These are phyloP conservation scores for Pandion haliaetus DNA, from an alignment of 2,113 vertebrate species.

Conservation along the genomic window DNA sequence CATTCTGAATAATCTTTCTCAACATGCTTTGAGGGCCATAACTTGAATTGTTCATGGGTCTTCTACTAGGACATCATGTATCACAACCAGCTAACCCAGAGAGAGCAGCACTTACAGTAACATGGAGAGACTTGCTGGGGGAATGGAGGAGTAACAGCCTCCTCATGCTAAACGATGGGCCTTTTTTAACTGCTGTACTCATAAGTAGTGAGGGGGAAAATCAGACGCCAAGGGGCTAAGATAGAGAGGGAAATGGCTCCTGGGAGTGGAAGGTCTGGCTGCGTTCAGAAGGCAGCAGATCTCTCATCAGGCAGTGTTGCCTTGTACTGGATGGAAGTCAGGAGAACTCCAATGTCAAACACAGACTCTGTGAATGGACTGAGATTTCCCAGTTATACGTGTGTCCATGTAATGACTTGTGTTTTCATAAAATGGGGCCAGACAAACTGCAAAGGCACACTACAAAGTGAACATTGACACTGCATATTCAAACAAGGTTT, in stretches of 20 bases:
- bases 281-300: background rate
- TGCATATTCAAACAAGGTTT: conserved; percentile 16
- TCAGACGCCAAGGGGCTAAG: background rate
- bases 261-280: background rate
- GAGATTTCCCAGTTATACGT: background rate
- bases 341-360: background rate
- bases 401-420: background rate
- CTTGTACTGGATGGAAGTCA: background rate
- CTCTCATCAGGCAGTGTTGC: background rate
- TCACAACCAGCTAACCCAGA: background rate
- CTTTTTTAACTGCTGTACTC: background rate
- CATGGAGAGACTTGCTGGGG: background rate
- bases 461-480: background rate
- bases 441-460: background rate
- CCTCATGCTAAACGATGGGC: background rate
- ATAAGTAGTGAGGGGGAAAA: background rate
- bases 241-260: background rate
- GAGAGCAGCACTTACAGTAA: background rate
- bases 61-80: background rate
- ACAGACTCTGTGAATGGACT: background rate
- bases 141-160: background rate
- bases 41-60: background rate
- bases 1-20: background rate
- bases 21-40: background rate
- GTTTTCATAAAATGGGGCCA: background rate